These are phyloP conservation scores for Martes martes DNA, from an alignment of 2,113 vertebrate species.

Conservation along the genomic window DNA sequence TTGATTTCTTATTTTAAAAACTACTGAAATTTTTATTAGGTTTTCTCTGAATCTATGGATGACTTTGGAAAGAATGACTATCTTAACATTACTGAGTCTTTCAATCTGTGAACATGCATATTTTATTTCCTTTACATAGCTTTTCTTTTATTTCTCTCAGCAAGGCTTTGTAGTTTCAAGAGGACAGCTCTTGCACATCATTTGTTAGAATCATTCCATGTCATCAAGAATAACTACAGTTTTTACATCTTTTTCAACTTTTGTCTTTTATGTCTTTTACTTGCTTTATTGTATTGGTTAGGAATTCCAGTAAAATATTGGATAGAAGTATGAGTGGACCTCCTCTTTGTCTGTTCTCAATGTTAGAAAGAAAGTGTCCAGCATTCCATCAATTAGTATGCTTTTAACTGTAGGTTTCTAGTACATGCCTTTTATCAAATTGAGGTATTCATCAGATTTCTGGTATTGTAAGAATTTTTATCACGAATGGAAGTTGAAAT, in stretches of 20 bases:
- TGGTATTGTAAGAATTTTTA: not conserved
- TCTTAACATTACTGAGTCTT: not conserved
- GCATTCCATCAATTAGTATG: not conserved
- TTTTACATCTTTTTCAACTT: not conserved
- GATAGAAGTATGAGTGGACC: not conserved
- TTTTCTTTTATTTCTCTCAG: constrained; percentile 15
- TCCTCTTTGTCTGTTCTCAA: not conserved
- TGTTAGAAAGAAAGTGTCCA: not conserved
- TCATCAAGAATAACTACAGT: not conserved
- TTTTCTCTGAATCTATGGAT: not conserved
- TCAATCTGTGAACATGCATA: not conserved
- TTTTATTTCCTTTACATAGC: not conserved
- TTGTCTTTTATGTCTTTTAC: not conserved
- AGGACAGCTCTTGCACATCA: not conserved
- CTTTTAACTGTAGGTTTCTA: not conserved
- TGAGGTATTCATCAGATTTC: not conserved
- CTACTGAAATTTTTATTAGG: not conserved
- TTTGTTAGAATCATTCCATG: not conserved
- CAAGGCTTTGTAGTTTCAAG: not conserved
- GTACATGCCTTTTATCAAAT: not conserved
- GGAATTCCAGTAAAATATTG: not conserved
- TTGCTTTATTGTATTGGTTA: not conserved
- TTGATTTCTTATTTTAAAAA: not conserved
- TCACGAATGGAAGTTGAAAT: not conserved
- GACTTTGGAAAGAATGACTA: not conserved